These are phyloP conservation scores for Proterorhinus semilunaris DNA, from an alignment of 2,113 vertebrate species.

Conservation along the genomic window DNA sequence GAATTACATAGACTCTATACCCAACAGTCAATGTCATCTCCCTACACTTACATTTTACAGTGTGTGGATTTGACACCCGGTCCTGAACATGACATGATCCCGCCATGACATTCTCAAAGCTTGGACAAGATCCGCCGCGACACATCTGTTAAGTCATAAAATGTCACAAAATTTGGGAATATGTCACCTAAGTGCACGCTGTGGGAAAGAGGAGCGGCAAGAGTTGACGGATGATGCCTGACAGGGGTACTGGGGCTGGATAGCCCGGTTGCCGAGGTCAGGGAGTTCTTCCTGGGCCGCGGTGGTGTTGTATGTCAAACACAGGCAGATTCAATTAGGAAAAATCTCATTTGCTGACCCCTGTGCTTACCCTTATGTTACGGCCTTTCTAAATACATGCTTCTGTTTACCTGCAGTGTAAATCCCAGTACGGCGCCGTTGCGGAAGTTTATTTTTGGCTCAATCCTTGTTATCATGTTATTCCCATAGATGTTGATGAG, in stretches of 20 bases:
- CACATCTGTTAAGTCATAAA: constrained; percentile 9
- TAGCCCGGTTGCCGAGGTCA: constrained; percentile 2
- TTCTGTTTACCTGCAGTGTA: constrained; percentile 9
- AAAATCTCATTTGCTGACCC: constrained; percentile 26
- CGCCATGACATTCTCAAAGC: background rate
- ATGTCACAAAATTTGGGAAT: constrained; percentile 2
- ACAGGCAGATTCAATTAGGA: constrained; percentile 34
- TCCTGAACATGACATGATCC: background rate
- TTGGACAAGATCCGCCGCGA: constrained; percentile 1
- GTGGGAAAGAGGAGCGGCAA: constrained; percentile 1
- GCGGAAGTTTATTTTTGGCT: constrained; percentile 17
- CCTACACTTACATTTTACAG: background rate
- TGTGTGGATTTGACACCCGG: background rate
- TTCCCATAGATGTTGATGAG: background rate
- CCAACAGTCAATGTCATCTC: background rate
- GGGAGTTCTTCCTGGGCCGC: constrained; percentile 25
- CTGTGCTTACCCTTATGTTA: constrained; percentile 9
- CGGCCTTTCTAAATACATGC: constrained; percentile 3
- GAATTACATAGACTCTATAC: background rate
- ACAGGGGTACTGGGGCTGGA: constrained; percentile 5
- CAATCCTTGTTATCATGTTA: constrained; percentile 30
- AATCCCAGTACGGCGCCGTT: constrained; percentile 9
- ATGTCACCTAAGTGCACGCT: background rate
- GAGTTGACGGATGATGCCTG: constrained; percentile 12
- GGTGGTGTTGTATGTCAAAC: constrained; percentile 24